Percentiles rank a stretch among this genome's conserved stretches.
These are phyloP conservation scores for Cheilosia impressa DNA, from an alignment of 2,888 invertebrate species.

Conservation along the genomic window DNA sequence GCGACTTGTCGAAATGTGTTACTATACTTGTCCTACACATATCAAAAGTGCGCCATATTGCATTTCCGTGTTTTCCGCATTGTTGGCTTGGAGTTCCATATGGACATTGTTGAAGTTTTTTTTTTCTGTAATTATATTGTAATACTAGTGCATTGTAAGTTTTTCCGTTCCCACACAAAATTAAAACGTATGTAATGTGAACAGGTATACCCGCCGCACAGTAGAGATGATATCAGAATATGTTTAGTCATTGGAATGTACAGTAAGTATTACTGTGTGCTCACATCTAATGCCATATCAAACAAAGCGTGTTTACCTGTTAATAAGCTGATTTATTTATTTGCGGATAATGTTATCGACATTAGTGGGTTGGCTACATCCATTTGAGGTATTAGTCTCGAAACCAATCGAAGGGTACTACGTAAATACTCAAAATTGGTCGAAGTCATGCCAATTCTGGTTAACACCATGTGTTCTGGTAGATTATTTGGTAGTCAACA, in stretches of 20 bases:
- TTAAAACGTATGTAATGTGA: neutral
- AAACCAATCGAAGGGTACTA: no score
- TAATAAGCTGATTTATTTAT: slow-evolving; percentile 23
- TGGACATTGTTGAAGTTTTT: slow-evolving; percentile 2
- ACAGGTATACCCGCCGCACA: no score
- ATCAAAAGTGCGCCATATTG: no score
- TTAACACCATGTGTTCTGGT: no score
- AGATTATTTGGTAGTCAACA: no score
- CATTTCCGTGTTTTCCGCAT: neutral
- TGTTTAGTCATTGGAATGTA: neutral
- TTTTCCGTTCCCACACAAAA: neutral
- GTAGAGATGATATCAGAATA: neutral
- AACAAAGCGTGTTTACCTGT: slow-evolving; percentile 23
- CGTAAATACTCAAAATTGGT: neutral
- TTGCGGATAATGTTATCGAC: slow-evolving; percentile 13
- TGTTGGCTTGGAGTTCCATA: neutral
- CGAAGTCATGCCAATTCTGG: slow-evolving; percentile 1
- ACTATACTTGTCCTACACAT: neutral
- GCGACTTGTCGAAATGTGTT: neutral
- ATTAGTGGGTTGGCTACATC: slow-evolving; percentile 5
- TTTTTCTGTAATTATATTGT: neutral
- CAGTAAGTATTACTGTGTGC: neutral
- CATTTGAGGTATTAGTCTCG: no score
- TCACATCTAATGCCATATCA: neutral
- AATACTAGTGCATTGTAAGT: slow-evolving; percentile 13